Evolutionary conservation across 2,888 invertebrate genomes (phyloP), one percentile per base, ranked within the genome.

Genomic region (Agapostemon virescens): DNA sequence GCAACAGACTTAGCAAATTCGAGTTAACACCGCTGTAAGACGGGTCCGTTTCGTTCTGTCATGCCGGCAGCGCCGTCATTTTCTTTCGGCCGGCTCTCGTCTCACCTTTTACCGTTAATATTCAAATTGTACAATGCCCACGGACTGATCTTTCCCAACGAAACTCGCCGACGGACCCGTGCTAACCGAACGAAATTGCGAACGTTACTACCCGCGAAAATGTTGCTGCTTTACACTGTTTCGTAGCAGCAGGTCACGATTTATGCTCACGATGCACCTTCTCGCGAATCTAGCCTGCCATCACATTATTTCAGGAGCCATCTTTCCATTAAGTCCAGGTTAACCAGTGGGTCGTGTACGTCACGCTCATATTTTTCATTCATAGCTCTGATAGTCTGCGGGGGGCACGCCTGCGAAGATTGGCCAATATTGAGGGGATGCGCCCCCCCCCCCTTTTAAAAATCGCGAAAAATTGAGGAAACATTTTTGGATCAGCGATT

Each of bases 1-100:
- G n/a, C 11, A 49, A 49, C n/a, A n/a, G 49, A 49, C n/a, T 49
- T 49, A n/a, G 49, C n/a, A n/a, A 49, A 49, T 49, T 49, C 49
- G n/a, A 49, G n/a, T 49, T n/a, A 20, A 9, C 49, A 49, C 1
- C n/a, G 11, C n/a, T 49, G 4, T 17, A 11, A 40, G 13, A 40
- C 15, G 9, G 45, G 11, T 13, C 30, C 26, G 26, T 23, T 26
- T 30, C 30, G 67, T 26, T 66, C 40, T 20, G 20, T 11, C 45
- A 30, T 30, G 42, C 20, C 30, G 67, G 15, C 55, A 26, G 26
- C 26, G 23, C 17, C 64, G 17, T 66, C 38, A 66, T 40, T 66
- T 45, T 30, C 20, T 49, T n/a, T 1, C 67, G 42, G 26, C 4
- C n/a, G 17, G 6, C 15, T 9, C 40, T 17, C 26, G 7, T 17